Evolutionary conservation across 2,888 invertebrate genomes (phyloP), one percentile per base, ranked within the genome.

Genomic region (Troides helena): DNA sequence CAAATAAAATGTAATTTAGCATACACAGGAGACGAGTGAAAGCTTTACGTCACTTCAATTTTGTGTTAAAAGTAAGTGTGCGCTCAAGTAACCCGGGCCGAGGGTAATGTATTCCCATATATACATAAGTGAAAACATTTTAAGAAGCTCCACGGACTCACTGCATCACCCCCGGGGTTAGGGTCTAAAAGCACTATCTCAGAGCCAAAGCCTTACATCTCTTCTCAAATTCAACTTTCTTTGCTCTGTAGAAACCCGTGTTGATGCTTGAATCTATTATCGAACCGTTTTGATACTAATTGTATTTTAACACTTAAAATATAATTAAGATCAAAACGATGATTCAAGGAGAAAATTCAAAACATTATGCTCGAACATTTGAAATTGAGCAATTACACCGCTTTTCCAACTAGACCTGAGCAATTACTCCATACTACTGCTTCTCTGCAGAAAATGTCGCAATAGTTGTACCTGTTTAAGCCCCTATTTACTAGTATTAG

Each of bases 171-270:
- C 91, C 85, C 85, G 92, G 93, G 92, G 92, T 90, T 91, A 91
- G 89, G 90, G 91, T 92, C 92, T 93, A 92, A 93, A 92, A 93
- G 93, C 93, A 93, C 93, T 93, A 93, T 93, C 93, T 90, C 89
- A 79, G 82, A 91, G 90, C 89, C 91, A 91, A 92, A 92, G 92
- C 92, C 89, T 90, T 91, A 92, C 92, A 92, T 92, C 91, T 93
- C 92, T 90, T 90, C 92, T 91, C 90, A 89, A 93, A 93, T 92
- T 91, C 92, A 88, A 92, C 89, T 92, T 92, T 92, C 91, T 92
- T 92, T 90, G 83, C 90, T 89, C 88, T 84, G 85, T 85, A 89
- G 88, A 85, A 88, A 84, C 88, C 85, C 87, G 85, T 81, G 82
- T 80, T 80, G 81, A 84, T 85, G 82, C 82, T 78, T 74, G 81